phyloP scores from a whole-genome alignment of 2,113 vertebrate genomes.

The Myotis yumanensis region DNA sequence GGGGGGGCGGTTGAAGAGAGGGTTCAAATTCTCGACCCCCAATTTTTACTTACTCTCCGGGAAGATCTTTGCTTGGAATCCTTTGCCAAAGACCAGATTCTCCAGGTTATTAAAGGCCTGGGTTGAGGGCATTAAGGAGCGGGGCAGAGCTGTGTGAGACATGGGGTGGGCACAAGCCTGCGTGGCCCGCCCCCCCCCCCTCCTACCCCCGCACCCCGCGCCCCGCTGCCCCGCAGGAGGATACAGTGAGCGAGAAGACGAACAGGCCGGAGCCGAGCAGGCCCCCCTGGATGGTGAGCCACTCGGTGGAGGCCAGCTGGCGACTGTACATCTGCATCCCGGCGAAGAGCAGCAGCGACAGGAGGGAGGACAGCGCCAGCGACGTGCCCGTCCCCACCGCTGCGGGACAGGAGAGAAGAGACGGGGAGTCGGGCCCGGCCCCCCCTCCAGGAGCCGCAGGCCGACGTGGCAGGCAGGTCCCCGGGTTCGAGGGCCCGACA shows the following conservation, averaged over 20 bases:
- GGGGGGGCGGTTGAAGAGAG: neutral
- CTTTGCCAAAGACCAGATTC: conserved; percentile 96
- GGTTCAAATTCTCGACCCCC: neutral
- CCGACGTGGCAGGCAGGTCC: neutral
- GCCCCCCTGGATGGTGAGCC: conserved; percentile 96
- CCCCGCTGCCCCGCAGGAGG: conserved; percentile 76
- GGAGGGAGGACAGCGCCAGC: conserved; percentile 92
- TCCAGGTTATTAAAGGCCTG: conserved; percentile 98
- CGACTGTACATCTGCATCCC: conserved; percentile 99
- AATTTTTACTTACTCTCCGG: conserved; percentile 92
- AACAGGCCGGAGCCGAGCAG: conserved; percentile 94
- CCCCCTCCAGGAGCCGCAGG: neutral
- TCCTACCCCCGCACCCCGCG: neutral
- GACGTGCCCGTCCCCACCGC: conserved; percentile 94
- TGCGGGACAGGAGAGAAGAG: conserved; percentile 56
- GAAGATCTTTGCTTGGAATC: conserved; percentile 98
- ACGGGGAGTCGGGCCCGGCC: neutral
- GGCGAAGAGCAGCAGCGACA: conserved; percentile 95
- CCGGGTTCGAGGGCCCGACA: neutral
- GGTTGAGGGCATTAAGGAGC: conserved; percentile 81
- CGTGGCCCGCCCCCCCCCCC: neutral
- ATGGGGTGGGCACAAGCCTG: neutral
- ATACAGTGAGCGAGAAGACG: conserved; percentile 97
- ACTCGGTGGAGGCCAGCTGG: conserved; percentile 94
- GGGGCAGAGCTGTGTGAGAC: neutral